Base-by-base conservation (phyloP, 2,797 vertebrate genomes). In the Lycodopsis pacificus region DNA sequence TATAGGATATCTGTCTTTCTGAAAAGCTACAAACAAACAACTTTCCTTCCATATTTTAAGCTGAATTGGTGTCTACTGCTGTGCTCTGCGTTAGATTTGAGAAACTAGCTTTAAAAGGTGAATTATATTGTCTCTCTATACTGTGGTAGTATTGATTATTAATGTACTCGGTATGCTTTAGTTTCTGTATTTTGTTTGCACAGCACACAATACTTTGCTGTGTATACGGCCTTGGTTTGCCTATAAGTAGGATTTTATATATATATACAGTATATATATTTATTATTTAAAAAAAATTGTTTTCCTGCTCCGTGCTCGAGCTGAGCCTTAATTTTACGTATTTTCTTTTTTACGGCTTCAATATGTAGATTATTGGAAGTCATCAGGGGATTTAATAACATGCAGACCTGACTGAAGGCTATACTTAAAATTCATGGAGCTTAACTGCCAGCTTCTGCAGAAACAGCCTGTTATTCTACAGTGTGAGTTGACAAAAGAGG, bases 401-500 rank as follows among this genome's bases (percentile, higher is more conserved):
- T 49, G 20, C 72, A 76, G 80, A 74, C 34, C 22, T 70, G 49
- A 68, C 74, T 73, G 56, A 36, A 80, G 64, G 76, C 81, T 65
- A 15, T 42, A 65, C 70, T 87, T 86, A 64, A 66, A 78, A 88
- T 82, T 64, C 64, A 77, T 73, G 44, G 54, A 59, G 38, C 42
- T 48, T 44, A 30, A 34, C 48, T 22, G 38, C 48, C 38, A 34
- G 58, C 25, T 63, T 81, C 66, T 70, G 53, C 40, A 68, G 42
- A 69, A 67, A 78, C 17, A 17, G 44, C 46, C 36, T 71, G 65
- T 71, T 83, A 62, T 79, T 82, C 73, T 71, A 77, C 71, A 73
- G 38, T 65, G 64, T 59, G 61, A 81, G 25, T 62, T 72, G 62
- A 80, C 46, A 78, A 80, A 87, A 67, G 72, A 81, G 71, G 53